Evolutionary conservation across 2,113 vertebrate genomes (phyloP), one percentile per base, ranked within the genome.

Genomic region (Boleophthalmus pectinirostris): DNA sequence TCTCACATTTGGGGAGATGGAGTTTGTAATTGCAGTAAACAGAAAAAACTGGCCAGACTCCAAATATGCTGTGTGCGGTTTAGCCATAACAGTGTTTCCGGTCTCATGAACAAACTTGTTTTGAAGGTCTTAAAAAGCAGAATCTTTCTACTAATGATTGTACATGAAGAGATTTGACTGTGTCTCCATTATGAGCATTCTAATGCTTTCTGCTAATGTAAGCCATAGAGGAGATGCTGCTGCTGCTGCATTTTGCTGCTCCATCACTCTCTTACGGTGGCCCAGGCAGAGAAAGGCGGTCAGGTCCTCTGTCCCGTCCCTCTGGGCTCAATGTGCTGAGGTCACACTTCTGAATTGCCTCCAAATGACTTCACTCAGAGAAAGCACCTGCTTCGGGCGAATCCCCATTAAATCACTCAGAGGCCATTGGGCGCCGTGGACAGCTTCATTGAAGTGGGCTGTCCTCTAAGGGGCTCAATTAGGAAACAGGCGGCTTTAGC

Each of bases 321-420:
- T 83, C 78, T 88, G 87, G 90, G 85, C 85, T 74, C 72, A 82
- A 80, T 87, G 82, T 90, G 89, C 88, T 90, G 91, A 93, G 91
- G 90, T 93, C 91, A 93, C 88, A 84, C 78, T 89, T 92, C 85
- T 87, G 88, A 91, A 91, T 90, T 82, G 85, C 89, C 90, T 92
- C 83, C 81, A 87, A 92, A 92, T 91, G 88, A 92, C 88, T 92
- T 91, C 88, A 91, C 88, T 86, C 87, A 73, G 73, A 86, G 88
- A 91, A 90, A 91, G 86, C 92, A 92, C 91, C 91, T 93, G 91
- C 89, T 91, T 70, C 74, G 81, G 84, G 83, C 70, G 74, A 87
- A 85, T 87, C 87, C 66, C 73, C 90, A 87, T 89, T 90, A 89
- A 91, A 90, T 93, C 86, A 90, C 86, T 90, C 85, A 79, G 70